Conservation (phyloP, 2,113 vertebrate species). For the Pica pica region DNA sequence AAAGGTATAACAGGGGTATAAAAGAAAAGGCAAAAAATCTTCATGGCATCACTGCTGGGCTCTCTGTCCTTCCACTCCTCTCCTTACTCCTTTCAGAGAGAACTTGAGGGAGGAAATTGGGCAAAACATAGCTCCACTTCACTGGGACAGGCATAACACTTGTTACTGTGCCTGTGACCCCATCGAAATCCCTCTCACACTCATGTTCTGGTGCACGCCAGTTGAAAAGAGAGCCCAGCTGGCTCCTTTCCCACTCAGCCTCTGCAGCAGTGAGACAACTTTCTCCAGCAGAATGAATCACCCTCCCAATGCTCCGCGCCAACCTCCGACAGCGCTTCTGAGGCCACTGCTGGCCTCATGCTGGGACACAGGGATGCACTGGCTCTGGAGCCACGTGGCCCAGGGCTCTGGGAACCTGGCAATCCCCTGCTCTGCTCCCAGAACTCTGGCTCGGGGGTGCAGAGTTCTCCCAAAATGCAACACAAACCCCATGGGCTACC, state of each 20-base stretch:
- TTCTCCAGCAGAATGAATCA: neutral
- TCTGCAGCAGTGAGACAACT: neutral
- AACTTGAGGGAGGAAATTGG: neutral
- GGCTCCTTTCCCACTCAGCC: neutral
- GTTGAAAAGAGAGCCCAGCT: neutral
- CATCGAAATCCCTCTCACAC: neutral
- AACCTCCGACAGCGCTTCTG: neutral
- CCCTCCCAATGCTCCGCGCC: fast-evolving
- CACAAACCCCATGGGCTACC: neutral
- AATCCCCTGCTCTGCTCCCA: neutral
- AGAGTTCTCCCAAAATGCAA: fast-evolving
- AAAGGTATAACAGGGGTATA: too few relatives aligned
- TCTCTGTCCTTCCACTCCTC: neutral
- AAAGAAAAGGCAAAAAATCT: too few relatives aligned
- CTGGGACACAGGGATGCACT: fast-evolving
- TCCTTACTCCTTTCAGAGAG: neutral
- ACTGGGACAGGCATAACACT: neutral
- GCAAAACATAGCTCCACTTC: neutral
- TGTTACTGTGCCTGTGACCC: neutral
- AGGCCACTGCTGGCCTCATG: neutral
- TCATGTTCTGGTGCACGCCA: neutral
- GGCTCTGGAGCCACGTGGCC: neutral
- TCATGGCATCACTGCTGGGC: neutral
- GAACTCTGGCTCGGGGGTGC: neutral
- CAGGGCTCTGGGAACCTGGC: neutral